Evolutionary conservation across 2,888 invertebrate genomes (phyloP), one percentile per base, ranked within the genome.

Genomic region (Himalopsyche tibetana): DNA sequence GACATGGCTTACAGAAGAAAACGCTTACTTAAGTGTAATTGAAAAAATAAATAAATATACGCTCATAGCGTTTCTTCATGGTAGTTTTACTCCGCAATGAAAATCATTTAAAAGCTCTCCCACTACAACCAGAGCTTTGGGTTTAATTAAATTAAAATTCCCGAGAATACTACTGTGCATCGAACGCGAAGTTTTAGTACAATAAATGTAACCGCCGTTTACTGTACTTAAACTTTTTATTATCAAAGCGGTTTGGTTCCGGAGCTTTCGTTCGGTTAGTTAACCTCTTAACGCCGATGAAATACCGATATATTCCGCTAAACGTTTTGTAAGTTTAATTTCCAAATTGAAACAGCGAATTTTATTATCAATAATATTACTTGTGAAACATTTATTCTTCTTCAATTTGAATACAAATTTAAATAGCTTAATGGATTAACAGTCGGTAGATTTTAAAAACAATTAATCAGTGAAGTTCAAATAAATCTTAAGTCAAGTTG

Each of bases 111-210:
- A 84, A 83, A 81, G 85, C 82, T 82, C 82, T 74, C 74, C 74
- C 74, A 74, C 28, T 74, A 74, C 74, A 74, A 74, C 74, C 45
- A 36, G 69, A 85, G 82, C 82, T 51, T 79, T 82, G 19, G 79
- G 82, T 84, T 86, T 86, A 86, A 86, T 86, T 86, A 86, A 86
- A 86, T 86, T 86, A 82, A 86, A 82, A 86, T 86, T 86, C 86
- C 79, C 55, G 28, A 83, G 83, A 36, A 74, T 74, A 74, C 28
- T 36, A 36, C 74, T 74, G 74, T 74, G 74, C 74, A 74, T 74
- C 74, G 74, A 74, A 74, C 38, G 74, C 15, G 38, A 74, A 74
- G 36, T 74, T 74, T 36, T 12, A 74, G 74, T 74, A 74, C 74
- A 74, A 74, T 74, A 74, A 74, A 74, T 74, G 74, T 74, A 74